Conservation (phyloP, 1,140 invertebrate species). For the Brachionus angularis region DNA sequence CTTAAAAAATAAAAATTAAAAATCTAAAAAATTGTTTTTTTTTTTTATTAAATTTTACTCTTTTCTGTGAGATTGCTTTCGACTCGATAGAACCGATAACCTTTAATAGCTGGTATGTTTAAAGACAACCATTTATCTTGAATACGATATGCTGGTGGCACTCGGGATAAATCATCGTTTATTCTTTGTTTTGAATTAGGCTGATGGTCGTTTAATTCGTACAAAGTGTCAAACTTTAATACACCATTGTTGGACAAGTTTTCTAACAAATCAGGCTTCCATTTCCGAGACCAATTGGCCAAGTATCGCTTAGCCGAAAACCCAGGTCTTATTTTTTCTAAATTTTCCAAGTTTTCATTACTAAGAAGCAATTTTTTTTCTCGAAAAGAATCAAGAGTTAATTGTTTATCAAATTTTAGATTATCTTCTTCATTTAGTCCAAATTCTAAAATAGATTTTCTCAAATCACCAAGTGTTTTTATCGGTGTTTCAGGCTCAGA, state of each 20-base stretch:
- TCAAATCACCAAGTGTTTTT: slow-evolving; percentile 55
- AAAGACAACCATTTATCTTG: slow-evolving; percentile 46
- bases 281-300: slow-evolving; percentile 53
- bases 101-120: slow-evolving; percentile 49
- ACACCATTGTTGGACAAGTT: slow-evolving; percentile 54
- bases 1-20: not conserved
- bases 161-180: slow-evolving; percentile 54
- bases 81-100: slow-evolving; percentile 54
- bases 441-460: slow-evolving; percentile 54
- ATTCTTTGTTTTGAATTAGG: slow-evolving; percentile 51
- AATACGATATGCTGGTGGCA: slow-evolving; percentile 55
- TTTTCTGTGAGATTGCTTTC: slow-evolving; percentile 46
- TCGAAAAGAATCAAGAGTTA: too few relatives aligned
- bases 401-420: not conserved
- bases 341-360: too few relatives aligned
- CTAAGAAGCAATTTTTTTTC: too few relatives aligned
- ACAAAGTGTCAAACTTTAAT: slow-evolving; percentile 47
- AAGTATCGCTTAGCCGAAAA: slow-evolving; percentile 57
- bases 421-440: slow-evolving; percentile 47
- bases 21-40: not conserved
- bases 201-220: slow-evolving; percentile 50
- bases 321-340: slow-evolving; percentile 52
- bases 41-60: not conserved
- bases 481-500: slow-evolving; percentile 46
- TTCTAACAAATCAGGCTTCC: slow-evolving; percentile 53